Base-by-base conservation (phyloP, 2,888 invertebrate genomes). In the Taenaris catops region DNA sequence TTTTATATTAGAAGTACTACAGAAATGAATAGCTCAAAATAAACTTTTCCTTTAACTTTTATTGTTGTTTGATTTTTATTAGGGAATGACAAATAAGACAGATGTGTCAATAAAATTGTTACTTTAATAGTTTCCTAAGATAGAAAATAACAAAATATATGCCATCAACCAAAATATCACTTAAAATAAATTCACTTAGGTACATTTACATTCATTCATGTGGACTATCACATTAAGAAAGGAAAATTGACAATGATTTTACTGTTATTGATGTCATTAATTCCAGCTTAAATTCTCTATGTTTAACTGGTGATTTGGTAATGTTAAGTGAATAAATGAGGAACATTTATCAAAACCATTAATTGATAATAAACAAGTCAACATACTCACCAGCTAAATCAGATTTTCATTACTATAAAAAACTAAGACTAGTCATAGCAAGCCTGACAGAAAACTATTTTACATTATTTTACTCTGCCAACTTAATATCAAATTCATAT, bases 1-100 rank as follows among this genome's bases (percentile, higher is more conserved):
- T 8, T 99, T 98, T 80, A 96, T 99, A 66, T 68, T 65, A 53
- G 74, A 73, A 41, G 58, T 60, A 36, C 44, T 74, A 24, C 49
- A 52, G 37, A 72, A 67, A 48, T 64, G 45, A 62, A 43, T 47
- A 34, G 26, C 33, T 44, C 29, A 48, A 27, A 47, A 51, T 49
- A 53, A 49, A 51, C 31, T 9, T 32, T 21, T 28, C 40, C 27
- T 38, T 25, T 46, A 2, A 18, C 26, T 41, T 4, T 34, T 20
- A 12, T 27, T 34, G 20, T 23, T 34, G 9, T 34, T 36, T 27
- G 14, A 31, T 34, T 31, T 37, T 36, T 29, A 23, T 39, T 36
- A 32, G 35, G 39, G 35, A 42, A 39, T 28, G 39, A 46, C 63
- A 64, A 63, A 64, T 74, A 70, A 71, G 55, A 58, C 46, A 11